These are phyloP conservation scores for Cryptoleucopteryx plumbea DNA, from an alignment of 2,113 vertebrate genomes.

Conservation along the genomic window DNA sequence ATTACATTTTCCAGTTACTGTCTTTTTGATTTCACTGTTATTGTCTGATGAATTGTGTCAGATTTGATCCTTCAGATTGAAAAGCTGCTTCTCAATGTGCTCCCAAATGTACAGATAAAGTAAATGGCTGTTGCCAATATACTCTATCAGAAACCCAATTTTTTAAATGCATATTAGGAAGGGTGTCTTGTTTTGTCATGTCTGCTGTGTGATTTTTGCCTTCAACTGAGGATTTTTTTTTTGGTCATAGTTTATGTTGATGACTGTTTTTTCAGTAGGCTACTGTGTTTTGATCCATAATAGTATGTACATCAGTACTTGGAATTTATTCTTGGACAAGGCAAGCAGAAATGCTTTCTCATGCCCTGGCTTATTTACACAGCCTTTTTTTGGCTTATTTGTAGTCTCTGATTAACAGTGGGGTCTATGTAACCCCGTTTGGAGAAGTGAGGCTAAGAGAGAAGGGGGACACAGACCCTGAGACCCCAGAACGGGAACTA, in stretches of 20 bases:
- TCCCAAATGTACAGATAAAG: slow-evolving; percentile 37
- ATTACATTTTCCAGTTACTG: slow-evolving; percentile 59
- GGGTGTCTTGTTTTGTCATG: neutral
- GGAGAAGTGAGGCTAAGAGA: neutral
- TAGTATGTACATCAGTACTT: neutral
- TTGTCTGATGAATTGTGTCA: slow-evolving; percentile 64
- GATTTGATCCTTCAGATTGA: slow-evolving; percentile 56
- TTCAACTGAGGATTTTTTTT: neutral
- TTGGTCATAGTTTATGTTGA: neutral
- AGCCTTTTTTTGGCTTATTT: neutral
- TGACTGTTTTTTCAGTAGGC: neutral
- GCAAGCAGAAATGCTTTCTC: neutral
- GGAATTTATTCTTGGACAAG: neutral
- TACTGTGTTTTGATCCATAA: neutral
- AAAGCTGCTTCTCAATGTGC: slow-evolving; percentile 24
- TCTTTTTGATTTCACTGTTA: slow-evolving; percentile 62
- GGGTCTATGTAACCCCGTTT: neutral
- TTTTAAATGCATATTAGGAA: slow-evolving; percentile 13
- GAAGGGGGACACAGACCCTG: neutral
- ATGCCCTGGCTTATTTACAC: neutral
- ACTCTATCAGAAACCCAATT: slow-evolving; percentile 24
- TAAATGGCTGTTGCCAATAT: slow-evolving; percentile 25
- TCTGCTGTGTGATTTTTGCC: neutral
- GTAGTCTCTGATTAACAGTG: neutral
- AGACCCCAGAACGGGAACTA: neutral